Percentiles rank a stretch among this genome's conserved stretches.
These are phyloP conservation scores for Brachionus koreanus DNA, from an alignment of 1,140 invertebrate species.

Conservation along the genomic window DNA sequence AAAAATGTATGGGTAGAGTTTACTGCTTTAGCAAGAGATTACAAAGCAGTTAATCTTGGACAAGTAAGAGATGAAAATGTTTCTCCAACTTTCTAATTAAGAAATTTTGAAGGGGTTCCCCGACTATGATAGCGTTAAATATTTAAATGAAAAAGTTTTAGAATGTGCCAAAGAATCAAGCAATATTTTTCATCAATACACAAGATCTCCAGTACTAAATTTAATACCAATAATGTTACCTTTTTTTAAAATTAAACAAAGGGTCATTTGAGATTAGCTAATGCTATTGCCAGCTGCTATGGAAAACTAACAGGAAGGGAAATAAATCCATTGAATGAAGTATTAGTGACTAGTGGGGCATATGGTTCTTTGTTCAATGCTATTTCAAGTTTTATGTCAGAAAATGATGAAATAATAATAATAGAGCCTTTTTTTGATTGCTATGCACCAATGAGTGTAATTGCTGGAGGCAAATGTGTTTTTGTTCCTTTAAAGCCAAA, in stretches of 20 bases:
- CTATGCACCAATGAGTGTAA: conserved; percentile 86
- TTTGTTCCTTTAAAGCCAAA: conserved; percentile 82
- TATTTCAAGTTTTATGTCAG: conserved; percentile 76
- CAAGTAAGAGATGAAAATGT: conserved; percentile 63
- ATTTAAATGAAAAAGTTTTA: conserved; percentile 73
- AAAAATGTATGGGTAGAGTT: conserved; percentile 76
- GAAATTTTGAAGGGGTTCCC: conserved; percentile 73
- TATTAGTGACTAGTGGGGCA: conserved; percentile 82
- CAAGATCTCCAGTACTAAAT: conserved; percentile 60
- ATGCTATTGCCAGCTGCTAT: conserved; percentile 78
- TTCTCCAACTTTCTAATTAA: background rate
- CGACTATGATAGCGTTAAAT: conserved; percentile 79
- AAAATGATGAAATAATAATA: conserved; percentile 83
- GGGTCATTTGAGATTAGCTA: conserved; percentile 85
- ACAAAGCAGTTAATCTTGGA: conserved; percentile 88
- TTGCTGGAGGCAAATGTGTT: conserved; percentile 77
- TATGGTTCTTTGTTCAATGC: conserved; percentile 74
- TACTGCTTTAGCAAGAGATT: conserved; percentile 75
- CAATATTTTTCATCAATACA: conserved; percentile 81
- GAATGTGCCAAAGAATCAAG: conserved; percentile 68
- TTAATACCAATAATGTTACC: background rate
- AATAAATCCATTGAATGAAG: conserved; percentile 75
- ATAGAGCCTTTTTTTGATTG: conserved; percentile 98
- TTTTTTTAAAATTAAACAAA: conserved; percentile 53
- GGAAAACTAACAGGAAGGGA: conserved; percentile 69